A percentile compares a stretch with the other conserved stretches of the same genome.
These are phyloP conservation scores for Sarcoramphus papa DNA, from an alignment of 2,797 vertebrate genomes.

Conservation along the genomic window DNA sequence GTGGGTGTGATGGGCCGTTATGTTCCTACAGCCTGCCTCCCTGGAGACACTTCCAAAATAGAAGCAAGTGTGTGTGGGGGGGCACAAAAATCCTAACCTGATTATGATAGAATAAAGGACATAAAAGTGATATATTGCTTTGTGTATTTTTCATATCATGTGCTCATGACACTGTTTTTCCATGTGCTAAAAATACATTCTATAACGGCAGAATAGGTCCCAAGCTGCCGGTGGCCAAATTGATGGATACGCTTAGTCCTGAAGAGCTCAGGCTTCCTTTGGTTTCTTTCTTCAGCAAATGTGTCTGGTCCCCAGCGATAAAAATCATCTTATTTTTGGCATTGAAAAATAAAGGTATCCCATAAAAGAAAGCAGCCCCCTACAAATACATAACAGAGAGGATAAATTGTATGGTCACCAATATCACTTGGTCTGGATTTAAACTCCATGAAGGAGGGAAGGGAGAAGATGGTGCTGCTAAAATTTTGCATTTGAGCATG, in stretches of 20 bases:
- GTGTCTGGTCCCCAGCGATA: rapidly evolving
- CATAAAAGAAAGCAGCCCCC: not conserved
- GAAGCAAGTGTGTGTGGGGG: not conserved
- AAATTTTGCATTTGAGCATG: not conserved
- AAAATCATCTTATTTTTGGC: not conserved
- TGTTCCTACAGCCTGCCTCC: not conserved
- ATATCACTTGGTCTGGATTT: not conserved
- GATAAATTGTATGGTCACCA: not conserved
- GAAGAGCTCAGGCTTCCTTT: not conserved
- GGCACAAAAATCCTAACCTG: not conserved
- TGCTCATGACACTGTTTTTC: not conserved
- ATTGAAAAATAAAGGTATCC: not conserved
- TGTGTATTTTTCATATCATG: conserved; percentile 1
- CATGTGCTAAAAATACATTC: conserved; percentile 60
- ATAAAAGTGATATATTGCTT: not conserved
- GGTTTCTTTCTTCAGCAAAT: not conserved
- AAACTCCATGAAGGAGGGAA: not conserved
- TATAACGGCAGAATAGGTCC: not conserved
- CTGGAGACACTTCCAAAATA: not conserved
- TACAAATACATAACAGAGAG: not conserved
- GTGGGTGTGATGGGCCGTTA: not conserved
- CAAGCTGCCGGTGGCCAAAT: not conserved
- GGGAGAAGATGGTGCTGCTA: not conserved
- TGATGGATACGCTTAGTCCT: not conserved
- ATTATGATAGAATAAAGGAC: not conserved